A percentile compares a stretch with the other conserved stretches of the same genome.
phyloP scores from a whole-genome alignment of 2,797 vertebrate genomes.

The Chanos chanos region DNA sequence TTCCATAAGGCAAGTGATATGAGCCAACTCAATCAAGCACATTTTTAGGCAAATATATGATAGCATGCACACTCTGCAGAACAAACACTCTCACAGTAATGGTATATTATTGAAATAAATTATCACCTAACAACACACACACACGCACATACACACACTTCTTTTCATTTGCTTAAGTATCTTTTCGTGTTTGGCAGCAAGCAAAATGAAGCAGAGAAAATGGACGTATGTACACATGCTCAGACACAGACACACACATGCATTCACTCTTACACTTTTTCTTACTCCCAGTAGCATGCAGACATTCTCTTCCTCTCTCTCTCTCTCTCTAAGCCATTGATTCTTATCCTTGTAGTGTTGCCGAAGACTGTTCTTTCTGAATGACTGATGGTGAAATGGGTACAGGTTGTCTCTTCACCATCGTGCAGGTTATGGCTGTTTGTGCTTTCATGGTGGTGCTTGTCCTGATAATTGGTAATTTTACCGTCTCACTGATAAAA shows the following conservation, averaged over 20 bases:
- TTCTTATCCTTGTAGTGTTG: too few relatives aligned
- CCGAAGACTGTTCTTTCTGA: too few relatives aligned
- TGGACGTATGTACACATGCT: neutral
- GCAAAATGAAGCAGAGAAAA: neutral
- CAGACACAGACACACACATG: neutral
- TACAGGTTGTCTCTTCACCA: neutral
- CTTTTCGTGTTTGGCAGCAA: neutral
- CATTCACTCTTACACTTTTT: neutral
- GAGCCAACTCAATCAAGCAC: too few relatives aligned
- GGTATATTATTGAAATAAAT: too few relatives aligned
- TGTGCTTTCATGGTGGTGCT: slow-evolving; percentile 11
- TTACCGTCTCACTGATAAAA: slow-evolving; percentile 23
- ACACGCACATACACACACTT: neutral
- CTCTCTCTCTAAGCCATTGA: too few relatives aligned
- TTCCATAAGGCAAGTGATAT: too few relatives aligned
- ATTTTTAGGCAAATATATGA: too few relatives aligned
- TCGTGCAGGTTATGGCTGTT: neutral
- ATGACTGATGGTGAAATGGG: slow-evolving; percentile 1
- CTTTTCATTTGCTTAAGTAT: neutral
- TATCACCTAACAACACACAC: too few relatives aligned
- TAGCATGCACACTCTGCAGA: too few relatives aligned
- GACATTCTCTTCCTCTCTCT: neutral
- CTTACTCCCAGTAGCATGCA: neutral
- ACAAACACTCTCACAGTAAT: too few relatives aligned
- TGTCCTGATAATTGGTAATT: slow-evolving; percentile 17